These are phyloP conservation scores for Pseudochirops corinnae DNA, from an alignment of 2,797 vertebrate species.

Conservation along the genomic window DNA sequence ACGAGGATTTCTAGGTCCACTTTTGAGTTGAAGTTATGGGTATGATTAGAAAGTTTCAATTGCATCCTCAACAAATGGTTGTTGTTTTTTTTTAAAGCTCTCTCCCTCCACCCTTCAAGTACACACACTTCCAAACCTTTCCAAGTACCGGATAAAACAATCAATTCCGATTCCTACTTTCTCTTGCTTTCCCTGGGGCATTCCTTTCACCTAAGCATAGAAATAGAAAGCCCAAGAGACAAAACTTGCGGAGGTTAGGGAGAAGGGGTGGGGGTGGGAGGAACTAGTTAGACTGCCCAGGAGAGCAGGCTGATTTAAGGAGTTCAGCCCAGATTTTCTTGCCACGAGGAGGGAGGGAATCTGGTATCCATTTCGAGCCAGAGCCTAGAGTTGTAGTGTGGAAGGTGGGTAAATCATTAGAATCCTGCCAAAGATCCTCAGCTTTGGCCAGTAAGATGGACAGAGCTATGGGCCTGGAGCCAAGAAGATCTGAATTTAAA, in stretches of 20 bases:
- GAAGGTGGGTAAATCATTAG: background rate
- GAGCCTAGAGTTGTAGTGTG: constrained; percentile 6
- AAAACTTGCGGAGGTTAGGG: background rate
- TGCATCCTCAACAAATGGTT: background rate
- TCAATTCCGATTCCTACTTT: background rate
- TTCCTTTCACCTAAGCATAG: constrained; percentile 28
- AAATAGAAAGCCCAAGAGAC: background rate
- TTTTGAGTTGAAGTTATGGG: background rate
- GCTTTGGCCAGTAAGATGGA: background rate
- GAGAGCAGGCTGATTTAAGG: constrained; percentile 35
- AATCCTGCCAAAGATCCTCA: constrained; percentile 29
- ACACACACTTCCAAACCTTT: background rate
- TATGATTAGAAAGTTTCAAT: background rate
- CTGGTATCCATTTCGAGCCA: constrained; percentile 32
- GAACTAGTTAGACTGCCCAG: background rate
- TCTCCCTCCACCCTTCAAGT: background rate
- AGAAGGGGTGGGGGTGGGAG: background rate
- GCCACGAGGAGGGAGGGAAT: background rate
- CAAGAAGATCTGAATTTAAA: constrained; percentile 61
- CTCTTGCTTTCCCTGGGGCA: background rate
- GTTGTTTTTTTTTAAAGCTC: background rate
- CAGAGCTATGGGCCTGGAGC: background rate
- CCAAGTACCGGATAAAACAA: background rate
- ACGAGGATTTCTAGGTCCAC: background rate
- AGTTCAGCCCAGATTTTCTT: constrained; percentile 26